Base-by-base conservation (phyloP, 2,888 invertebrate genomes). In the Oligia fasciuncula region DNA sequence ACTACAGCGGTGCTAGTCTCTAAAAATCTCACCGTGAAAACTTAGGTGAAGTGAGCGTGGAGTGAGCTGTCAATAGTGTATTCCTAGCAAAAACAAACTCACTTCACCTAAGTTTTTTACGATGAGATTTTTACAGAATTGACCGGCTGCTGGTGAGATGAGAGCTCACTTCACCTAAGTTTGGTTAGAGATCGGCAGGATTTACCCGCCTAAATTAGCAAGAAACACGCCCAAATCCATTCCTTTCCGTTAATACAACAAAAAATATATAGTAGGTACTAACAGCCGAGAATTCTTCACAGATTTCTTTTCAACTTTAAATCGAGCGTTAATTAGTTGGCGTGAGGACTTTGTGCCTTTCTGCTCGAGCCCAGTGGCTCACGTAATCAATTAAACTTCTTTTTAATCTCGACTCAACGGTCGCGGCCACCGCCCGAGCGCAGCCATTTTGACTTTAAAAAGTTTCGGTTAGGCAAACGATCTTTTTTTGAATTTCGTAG, bases 261-360 rank as follows among this genome's bases (percentile, higher is more conserved):
- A 70, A 86, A 83, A 81, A 81, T 76, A 76, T 69, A 68, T 67
- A 43, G 76, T 84, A 82, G 46, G 51, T 79, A 80, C 83, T 73
- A 73, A 67, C 54, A 80, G 73, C 77, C 75, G 79, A 62, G 77
- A 88, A 92, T 92, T 93, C 91, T 90, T 92, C 79, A 81, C 87
- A 86, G 91, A 92, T 92, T 92, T 91, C 90, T 92, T 91, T 89
- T 85, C 87, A 91, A 93, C 89, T 92, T 92, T 89, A 89, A 93
- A 92, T 92, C 90, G 93, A 90, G 89, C 91, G 92, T 92, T 93
- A 93, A 93, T 93, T 93, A 93, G 93, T 93, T 90, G 88, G 87
- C 84, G 88, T 86, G 84, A 86, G 85, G 89, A 92, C 91, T 91
- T 92, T 84, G 88, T 86, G 85, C 85, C 84, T 89, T 90, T 89